These are phyloP conservation scores for Pediacus dermestoides DNA, from an alignment of 2,888 invertebrate species.

Conservation along the genomic window DNA sequence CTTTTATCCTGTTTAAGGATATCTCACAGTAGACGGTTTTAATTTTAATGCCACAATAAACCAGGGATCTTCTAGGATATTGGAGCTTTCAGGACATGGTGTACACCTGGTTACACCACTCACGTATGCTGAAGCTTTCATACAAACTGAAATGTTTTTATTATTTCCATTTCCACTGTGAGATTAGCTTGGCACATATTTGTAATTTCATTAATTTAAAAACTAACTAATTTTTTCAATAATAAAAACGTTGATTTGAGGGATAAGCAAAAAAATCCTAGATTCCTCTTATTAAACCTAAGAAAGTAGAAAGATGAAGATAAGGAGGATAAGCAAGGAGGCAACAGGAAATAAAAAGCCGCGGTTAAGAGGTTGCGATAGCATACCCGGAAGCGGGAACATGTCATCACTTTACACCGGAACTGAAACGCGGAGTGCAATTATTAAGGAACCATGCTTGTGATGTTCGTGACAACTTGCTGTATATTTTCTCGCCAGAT, in stretches of 20 bases:
- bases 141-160: not conserved
- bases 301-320: constrained; percentile 22
- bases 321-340: constrained; percentile 22
- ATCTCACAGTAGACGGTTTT: not conserved
- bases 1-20: constrained; percentile 2
- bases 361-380: constrained; percentile 26
- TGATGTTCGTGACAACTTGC: constrained; percentile 22
- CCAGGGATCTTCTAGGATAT: constrained; percentile 1
- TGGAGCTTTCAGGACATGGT: not conserved
- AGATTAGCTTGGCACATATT: no score
- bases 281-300: constrained; percentile 17
- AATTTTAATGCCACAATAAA: constrained; percentile 5
- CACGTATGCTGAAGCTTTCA: not conserved
- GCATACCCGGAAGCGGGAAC: constrained; percentile 24
- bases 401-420: constrained; percentile 26
- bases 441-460: constrained; percentile 20
- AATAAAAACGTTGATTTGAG: no score
- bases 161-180: constrained; percentile 3
- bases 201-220: no score
- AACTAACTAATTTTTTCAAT: no score
- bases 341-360: constrained; percentile 25
- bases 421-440: constrained; percentile 23
- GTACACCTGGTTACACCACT: not conserved
- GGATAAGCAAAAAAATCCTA: constrained; percentile 17
- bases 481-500: constrained; percentile 16